Percentiles rank a stretch among this genome's conserved stretches.
These are phyloP conservation scores for Perizoma flavofasciatum DNA, from an alignment of 2,888 invertebrate genomes.

Conservation along the genomic window DNA sequence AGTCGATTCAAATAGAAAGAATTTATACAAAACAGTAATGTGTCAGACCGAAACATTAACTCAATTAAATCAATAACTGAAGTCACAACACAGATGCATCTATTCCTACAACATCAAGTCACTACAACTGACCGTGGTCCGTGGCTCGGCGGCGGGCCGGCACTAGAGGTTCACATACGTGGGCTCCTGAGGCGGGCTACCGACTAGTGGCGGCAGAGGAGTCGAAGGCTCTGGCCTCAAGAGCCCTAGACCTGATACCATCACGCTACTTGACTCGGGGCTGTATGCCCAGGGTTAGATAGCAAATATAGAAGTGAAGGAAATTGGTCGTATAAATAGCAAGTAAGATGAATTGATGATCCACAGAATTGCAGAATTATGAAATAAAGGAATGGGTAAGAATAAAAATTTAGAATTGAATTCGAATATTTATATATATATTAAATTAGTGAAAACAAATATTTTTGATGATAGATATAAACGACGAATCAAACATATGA, in stretches of 20 bases:
- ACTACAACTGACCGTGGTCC: conserved; percentile 69
- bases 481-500: not conserved
- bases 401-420: too few relatives aligned
- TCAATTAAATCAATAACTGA: conserved; percentile 11
- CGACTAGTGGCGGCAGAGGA: conserved; percentile 74
- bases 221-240: conserved; percentile 82
- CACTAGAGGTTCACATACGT: conserved; percentile 97
- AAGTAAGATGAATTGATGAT: too few relatives aligned
- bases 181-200: conserved; percentile 92
- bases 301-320: too few relatives aligned
- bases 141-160: conserved; percentile 72
- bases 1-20: not conserved
- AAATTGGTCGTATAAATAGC: too few relatives aligned
- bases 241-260: conserved; percentile 78
- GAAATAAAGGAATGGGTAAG: too few relatives aligned
- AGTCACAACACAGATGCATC: conserved; percentile 31
- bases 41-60: conserved; percentile 7
- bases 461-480: not conserved
- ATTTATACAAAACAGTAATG: not conserved
- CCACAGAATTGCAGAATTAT: too few relatives aligned
- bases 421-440: too few relatives aligned
- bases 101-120: conserved; percentile 33
- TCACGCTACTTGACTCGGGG: conserved; percentile 84
- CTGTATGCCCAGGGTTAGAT: conserved; percentile 47
- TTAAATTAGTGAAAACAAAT: too few relatives aligned